Evolutionary conservation across 2,888 invertebrate genomes (phyloP), one percentile per base, ranked within the genome.

Genomic region (Megaustenia siamemsis): DNA sequence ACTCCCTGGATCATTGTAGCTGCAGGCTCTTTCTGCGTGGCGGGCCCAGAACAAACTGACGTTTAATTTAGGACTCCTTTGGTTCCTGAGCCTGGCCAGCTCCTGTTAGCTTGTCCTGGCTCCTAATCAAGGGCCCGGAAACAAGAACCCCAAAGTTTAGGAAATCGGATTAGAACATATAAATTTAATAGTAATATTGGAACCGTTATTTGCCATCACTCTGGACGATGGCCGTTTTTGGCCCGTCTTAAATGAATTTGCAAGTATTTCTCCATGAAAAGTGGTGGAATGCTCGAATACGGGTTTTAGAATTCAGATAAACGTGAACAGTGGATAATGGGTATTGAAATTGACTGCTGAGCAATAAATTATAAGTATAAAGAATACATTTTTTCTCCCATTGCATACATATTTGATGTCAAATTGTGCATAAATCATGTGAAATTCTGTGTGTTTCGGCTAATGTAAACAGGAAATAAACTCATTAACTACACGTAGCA

Each of bases 1-100:
- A 86, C 73, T 87, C 87, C 86, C 85, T 66, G 80, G 85, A 83
- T 86, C 87, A 86, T 88, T 87, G 88, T 89, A 83, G 79, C 68
- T 43, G 71, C 78, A 77, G 77, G 77, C 68, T 77, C 56, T 10
- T 0, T 8, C 53, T 5, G 77, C 28, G 24, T 68, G 83, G 35
- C 60, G 60, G 35, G 71, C 60, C 40, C 66, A 40, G 69, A 77
- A 77, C 68, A 77, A 77, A 76, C 77, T 68, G 68, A 53, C 83
- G 77, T 77, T 83, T 83, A 83, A 83, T 83, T 77, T 75, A 75
- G 82, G 75, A 35, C 43, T 45, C 82, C 63, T 35, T 45, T 45
- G 63, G 32, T 45, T 45, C 45, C 35, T 63, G 45, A 60, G 73
- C 63, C 60, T 75, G 66, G 45, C 69, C 80, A 69, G 68, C 12